A percentile compares a stretch with the other conserved stretches of the same genome.
Evolutionary conservation across 2,113 vertebrate species (phyloP).

Genomic region (Rattus rattus): DNA sequence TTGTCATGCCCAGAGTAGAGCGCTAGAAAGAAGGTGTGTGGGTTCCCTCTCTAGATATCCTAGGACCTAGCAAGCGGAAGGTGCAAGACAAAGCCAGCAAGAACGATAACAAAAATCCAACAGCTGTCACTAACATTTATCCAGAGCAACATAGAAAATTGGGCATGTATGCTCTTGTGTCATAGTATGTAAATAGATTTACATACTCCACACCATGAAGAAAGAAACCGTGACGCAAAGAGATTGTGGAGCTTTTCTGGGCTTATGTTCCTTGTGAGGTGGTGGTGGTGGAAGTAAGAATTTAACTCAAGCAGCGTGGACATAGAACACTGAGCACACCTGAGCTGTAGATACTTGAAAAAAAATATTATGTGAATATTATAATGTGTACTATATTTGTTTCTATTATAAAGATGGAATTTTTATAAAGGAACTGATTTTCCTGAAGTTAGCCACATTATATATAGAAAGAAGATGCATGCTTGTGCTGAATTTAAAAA

Average conservation of each 20-base stretch:
- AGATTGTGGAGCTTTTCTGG: not conserved
- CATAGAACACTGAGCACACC: not conserved
- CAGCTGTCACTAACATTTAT: not conserved
- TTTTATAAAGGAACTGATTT: not conserved
- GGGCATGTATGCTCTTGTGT: not conserved
- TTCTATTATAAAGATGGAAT: not conserved
- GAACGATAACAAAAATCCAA: not conserved
- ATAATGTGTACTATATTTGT: not conserved
- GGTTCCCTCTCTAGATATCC: not conserved
- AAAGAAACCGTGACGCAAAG: not conserved
- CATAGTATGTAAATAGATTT: not conserved
- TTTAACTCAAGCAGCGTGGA: not conserved
- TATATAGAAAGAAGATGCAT: not conserved
- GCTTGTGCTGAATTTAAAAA: not conserved
- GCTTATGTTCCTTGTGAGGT: not conserved
- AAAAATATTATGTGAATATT: not conserved
- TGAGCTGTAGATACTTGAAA: not conserved
- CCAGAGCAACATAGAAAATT: not conserved
- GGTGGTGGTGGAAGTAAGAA: not conserved
- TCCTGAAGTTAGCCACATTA: not conserved
- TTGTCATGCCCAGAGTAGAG: not conserved
- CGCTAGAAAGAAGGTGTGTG: not conserved
- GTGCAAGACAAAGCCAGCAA: not conserved
- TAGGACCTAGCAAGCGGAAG: accelerated
- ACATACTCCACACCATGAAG: not conserved